phyloP scores from a whole-genome alignment of 2,113 vertebrate genomes.

The Erythrocercus mccallii region DNA sequence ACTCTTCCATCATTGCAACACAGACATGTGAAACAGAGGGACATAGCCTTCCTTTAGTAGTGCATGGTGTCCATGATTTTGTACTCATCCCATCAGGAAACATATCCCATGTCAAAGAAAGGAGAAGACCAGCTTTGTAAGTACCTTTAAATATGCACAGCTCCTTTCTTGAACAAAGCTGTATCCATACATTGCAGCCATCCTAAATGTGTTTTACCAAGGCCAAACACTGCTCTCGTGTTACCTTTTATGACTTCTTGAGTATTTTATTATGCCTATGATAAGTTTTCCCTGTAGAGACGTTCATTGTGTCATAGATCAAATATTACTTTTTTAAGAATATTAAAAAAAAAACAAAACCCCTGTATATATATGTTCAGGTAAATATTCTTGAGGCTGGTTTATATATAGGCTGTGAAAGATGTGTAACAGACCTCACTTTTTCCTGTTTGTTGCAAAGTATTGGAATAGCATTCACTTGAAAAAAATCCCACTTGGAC shows the following conservation, averaged over 20 bases:
- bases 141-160: slow-evolving; percentile 46
- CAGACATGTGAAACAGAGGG: neutral
- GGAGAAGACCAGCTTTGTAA: slow-evolving; percentile 44
- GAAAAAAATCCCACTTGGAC: slow-evolving; percentile 33
- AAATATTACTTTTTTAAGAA: slow-evolving; percentile 58
- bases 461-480: slow-evolving; percentile 47
- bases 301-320: slow-evolving; percentile 61
- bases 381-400: slow-evolving; percentile 43
- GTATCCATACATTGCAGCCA: slow-evolving; percentile 21
- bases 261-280: slow-evolving; percentile 49
- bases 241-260: slow-evolving; percentile 51
- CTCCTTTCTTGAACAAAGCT: slow-evolving; percentile 38
- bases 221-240: slow-evolving; percentile 35
- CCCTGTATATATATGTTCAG: slow-evolving; percentile 38
- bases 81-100: slow-evolving; percentile 5
- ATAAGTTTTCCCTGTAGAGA: slow-evolving; percentile 41
- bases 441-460: slow-evolving; percentile 17
- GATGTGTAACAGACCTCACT: slow-evolving; percentile 40
- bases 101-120: slow-evolving; percentile 3
- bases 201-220: slow-evolving; percentile 39
- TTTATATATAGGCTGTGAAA: slow-evolving; percentile 38
- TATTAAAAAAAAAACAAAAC: neutral
- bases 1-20: neutral
- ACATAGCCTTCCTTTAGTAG: slow-evolving; percentile 19
- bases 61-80: slow-evolving; percentile 5